Evolutionary conservation across 1,140 invertebrate species (phyloP), one percentile per base, ranked within the genome.

Genomic region (Oncopodura yosiiana): DNA sequence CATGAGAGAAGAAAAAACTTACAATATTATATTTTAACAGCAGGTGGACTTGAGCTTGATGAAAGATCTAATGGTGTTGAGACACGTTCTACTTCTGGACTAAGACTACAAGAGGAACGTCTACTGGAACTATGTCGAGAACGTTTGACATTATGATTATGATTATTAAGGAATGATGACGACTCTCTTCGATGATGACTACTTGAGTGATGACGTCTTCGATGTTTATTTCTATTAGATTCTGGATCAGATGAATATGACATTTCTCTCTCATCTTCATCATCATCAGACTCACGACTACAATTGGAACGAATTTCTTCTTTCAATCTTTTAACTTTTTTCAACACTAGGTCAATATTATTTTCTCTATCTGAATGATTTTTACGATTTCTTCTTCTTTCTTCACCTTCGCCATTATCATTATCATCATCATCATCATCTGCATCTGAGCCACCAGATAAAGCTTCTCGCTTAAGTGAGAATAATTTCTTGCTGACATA

Each of bases 41-140:
- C 36, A 8, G 58, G 54, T 32, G 53, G 42, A 41, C 46, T 60
- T 21, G 43, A 37, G 32, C 32, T 39, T 14, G 58, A 34, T n/a
- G 61, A 60, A 14, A 63, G 51, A 44, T 63, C 61, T 26, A 63
- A 37, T 4, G 61, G 61, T 23, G 61, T 60, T 11, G 58, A 58
- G 12, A 60, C 61, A 18, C 58, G 27, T 12, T 60, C 52, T 45
- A 45, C 44, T 36, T 60, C 58, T 38, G 58, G 58, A 53, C 54
- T 52, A 6, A 27, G 49, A 48, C 53, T 61, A 26, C 53, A 37
- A 26, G 58, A 56, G 14, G 49, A 53, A 14, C 50, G 49, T 34
- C 30, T n/a, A 23, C 56, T 42, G 24, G 26, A 16, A 29, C 43
- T 38, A 18, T n/a, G 55, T 21, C 46, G 30, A 45, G 19, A 21